Evolutionary conservation across 2,888 invertebrate species (phyloP), one percentile per base, ranked within the genome.

Genomic region (Pristionchus entomophagus): DNA sequence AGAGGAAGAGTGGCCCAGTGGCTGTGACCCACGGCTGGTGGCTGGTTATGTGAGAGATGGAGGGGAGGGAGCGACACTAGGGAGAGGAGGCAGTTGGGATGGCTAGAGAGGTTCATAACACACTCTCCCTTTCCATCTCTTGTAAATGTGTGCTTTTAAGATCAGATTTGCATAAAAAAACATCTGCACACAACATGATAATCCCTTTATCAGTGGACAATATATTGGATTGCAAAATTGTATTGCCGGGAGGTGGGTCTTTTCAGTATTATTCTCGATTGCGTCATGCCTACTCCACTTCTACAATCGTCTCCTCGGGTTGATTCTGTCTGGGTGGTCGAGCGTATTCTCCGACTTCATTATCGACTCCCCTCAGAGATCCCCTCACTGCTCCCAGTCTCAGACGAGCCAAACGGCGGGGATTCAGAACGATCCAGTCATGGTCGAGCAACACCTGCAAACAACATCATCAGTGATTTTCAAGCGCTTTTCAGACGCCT

Each of bases 61-160:
- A 73, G 73, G 41, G 38, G 14, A 26, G 4, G 6, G 38, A 14
- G 38, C 35, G 69, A 45, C 41, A 19, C 41, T 1, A 73, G n/a
- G 73, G 73, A 73, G 73, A 69, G 65, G 38, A 69, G 69, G n/a
- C n/a, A 73, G 73, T n/a, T n/a, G n/a, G n/a, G n/a, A n/a, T n/a
- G n/a, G n/a, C n/a, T n/a, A n/a, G n/a, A 73, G n/a, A 41, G 65
- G 65, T 65, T 65, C 65, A 65, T 65, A 65, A 65, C 65, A 35
- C 22, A 10, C 45, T 45, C 45, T 10, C 45, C 14, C 45, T 10
- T 45, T 14, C 45, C 45, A 45, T 45, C 45, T 45, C 45, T 10
- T n/a, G n/a, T n/a, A n/a, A n/a, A n/a, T n/a, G n/a, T n/a, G n/a
- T n/a, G n/a, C n/a, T n/a, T n/a, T n/a, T n/a, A n/a, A n/a, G n/a